phyloP scores from a whole-genome alignment of 2,113 vertebrate species.

The Lathamus discolor region DNA sequence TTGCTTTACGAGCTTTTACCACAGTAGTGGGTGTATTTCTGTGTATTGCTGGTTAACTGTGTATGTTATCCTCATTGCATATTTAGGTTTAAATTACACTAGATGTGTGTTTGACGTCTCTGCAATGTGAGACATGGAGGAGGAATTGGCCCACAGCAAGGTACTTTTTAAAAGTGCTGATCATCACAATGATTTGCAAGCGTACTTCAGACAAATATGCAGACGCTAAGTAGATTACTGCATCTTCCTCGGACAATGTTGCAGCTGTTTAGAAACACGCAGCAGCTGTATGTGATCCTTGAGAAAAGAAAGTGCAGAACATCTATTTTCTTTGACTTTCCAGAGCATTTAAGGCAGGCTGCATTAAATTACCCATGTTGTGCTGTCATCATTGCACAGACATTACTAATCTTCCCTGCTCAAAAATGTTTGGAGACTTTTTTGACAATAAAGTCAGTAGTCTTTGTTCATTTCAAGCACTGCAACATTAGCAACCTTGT shows the following conservation, averaged over 20 bases:
- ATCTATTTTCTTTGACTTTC: not conserved
- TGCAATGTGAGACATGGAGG: not conserved
- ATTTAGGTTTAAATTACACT: not conserved
- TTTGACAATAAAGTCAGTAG: not conserved
- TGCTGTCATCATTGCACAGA: not conserved
- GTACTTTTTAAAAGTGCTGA: not conserved
- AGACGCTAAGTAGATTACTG: not conserved
- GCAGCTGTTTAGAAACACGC: not conserved
- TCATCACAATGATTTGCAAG: not conserved
- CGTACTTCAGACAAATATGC: slow-evolving; percentile 1
- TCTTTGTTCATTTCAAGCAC: not conserved
- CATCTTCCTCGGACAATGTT: not conserved
- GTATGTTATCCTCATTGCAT: not conserved
- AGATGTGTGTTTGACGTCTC: not conserved
- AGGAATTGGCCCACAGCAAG: not conserved
- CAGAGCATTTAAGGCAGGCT: not conserved
- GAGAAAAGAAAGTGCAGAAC: not conserved
- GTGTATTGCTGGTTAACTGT: not conserved
- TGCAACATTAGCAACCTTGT: not conserved
- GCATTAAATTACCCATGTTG: not conserved
- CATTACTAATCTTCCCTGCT: not conserved
- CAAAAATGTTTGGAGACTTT: not conserved
- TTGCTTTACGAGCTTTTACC: not conserved
- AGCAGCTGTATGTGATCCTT: not conserved
- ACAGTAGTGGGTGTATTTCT: not conserved